Percentiles rank a stretch among this genome's conserved stretches.
Evolutionary conservation across 2,113 vertebrate genomes (phyloP).

Genomic region (Gallinago jamesoni): DNA sequence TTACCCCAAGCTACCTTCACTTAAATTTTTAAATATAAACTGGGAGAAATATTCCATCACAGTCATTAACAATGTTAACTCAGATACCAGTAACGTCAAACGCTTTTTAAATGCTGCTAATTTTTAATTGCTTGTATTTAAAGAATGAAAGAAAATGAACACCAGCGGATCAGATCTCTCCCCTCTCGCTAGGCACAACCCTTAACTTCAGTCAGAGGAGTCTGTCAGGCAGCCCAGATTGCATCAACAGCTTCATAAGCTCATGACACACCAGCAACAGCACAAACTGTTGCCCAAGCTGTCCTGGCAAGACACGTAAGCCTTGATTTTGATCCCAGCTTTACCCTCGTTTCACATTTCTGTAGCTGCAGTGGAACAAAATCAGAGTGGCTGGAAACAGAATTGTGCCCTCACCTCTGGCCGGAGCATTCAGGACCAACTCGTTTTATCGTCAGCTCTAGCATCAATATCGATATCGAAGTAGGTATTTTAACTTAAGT

Average conservation of each 20-base stretch:
- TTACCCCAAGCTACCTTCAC: neutral
- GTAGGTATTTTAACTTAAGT: constrained; percentile 21
- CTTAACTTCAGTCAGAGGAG: neutral
- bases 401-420: neutral
- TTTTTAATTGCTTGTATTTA: neutral
- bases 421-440: neutral
- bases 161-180: neutral
- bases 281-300: neutral
- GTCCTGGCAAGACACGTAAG: constrained; percentile 37
- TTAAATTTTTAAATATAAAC: neutral
- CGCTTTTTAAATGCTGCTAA: neutral
- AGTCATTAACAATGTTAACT: neutral
- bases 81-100: neutral
- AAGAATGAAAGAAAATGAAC: neutral
- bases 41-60: neutral
- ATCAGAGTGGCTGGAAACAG: neutral
- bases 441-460: neutral
- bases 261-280: constrained; percentile 32
- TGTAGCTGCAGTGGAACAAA: neutral
- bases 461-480: neutral
- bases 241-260: constrained; percentile 32
- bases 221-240: constrained; percentile 35
- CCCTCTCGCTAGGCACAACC: neutral
- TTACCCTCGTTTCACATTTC: constrained; percentile 17
- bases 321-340: constrained; percentile 25